Evolutionary conservation across 2,888 invertebrate species (phyloP), one percentile per base, ranked within the genome.

Genomic region (Augochlorella aurata): DNA sequence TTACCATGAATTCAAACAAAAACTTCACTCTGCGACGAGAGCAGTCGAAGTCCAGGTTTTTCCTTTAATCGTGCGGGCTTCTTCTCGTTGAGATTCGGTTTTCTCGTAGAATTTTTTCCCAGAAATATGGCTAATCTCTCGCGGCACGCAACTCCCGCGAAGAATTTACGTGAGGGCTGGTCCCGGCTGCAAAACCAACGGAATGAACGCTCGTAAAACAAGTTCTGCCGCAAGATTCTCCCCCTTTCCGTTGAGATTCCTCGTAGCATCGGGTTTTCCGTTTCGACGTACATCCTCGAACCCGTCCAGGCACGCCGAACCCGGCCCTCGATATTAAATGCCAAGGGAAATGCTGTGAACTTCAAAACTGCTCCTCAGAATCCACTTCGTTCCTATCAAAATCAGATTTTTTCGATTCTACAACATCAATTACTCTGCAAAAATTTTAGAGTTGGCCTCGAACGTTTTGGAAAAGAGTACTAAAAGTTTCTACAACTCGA

Each of bases 301-400:
- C 74, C 54, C 49, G 52, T 74, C 58, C 44, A 54, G 68, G 58
- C 65, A 44, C 66, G 67, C 49, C 77, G 66, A 79, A 66, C 75
- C 49, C 45, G 14, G 50, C 44, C 52, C 63, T 54, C 76, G 70
- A 80, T 80, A 80, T 80, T 80, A 80, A 80, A 80, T 58, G 77
- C 77, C 77, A 47, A 50, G 45, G 67, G 50, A 80, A 77, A 67
- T 77, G 77, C 77, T 68, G 71, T 52, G 49, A 71, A 67, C 71
- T 72, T 72, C 52, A 8, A 29, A 29, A 58, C 24, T 29, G 58
- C 14, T 24, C 58, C 24, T 29, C 58, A 29, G 58, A 58, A 58
- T 58, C 24, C 58, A 58, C 58, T 58, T 29, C 1, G 24, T 24
- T 58, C 24, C 58, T 38, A 1, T 16, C 8, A 14, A 24, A 58